phyloP scores from a whole-genome alignment of 2,888 invertebrate species.

The Augiades crinisus region DNA sequence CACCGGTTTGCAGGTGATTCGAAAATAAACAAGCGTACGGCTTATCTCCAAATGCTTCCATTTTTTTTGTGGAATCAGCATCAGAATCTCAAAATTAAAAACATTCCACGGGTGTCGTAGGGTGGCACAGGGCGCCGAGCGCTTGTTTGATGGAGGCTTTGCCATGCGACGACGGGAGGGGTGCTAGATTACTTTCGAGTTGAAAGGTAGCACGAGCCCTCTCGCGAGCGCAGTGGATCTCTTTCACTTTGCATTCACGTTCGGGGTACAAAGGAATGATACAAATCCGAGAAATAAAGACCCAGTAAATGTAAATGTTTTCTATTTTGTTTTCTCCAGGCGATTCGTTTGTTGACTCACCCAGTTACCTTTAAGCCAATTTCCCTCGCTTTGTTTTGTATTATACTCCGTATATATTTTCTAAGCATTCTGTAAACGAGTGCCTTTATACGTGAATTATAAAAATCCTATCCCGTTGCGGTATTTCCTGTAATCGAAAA shows the following conservation, averaged over 20 bases:
- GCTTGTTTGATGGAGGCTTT: slow-evolving; percentile 80
- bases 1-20: no score
- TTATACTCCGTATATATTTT: slow-evolving; percentile 55
- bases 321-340: slow-evolving; percentile 71
- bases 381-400: slow-evolving; percentile 60
- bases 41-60: slow-evolving; percentile 66
- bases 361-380: slow-evolving; percentile 75
- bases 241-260: slow-evolving; percentile 81
- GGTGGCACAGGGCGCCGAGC: slow-evolving; percentile 72
- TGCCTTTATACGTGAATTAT: slow-evolving; percentile 5
- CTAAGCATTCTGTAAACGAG: slow-evolving; percentile 54
- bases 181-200: slow-evolving; percentile 81
- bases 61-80: slow-evolving; percentile 72
- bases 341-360: slow-evolving; percentile 75
- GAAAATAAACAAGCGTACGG: slow-evolving; percentile 48
- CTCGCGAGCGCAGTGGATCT: slow-evolving; percentile 77
- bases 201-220: slow-evolving; percentile 81
- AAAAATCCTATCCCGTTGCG: not conserved
- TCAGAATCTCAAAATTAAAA: slow-evolving; percentile 81
- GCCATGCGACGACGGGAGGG: slow-evolving; percentile 70
- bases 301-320: slow-evolving; percentile 78
- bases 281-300: slow-evolving; percentile 79
- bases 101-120: slow-evolving; percentile 78
- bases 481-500: not conserved
- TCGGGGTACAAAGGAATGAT: slow-evolving; percentile 79